Conservation (phyloP, 92 coral and sea anemone species). For the Parazoanthus darwini region DNA sequence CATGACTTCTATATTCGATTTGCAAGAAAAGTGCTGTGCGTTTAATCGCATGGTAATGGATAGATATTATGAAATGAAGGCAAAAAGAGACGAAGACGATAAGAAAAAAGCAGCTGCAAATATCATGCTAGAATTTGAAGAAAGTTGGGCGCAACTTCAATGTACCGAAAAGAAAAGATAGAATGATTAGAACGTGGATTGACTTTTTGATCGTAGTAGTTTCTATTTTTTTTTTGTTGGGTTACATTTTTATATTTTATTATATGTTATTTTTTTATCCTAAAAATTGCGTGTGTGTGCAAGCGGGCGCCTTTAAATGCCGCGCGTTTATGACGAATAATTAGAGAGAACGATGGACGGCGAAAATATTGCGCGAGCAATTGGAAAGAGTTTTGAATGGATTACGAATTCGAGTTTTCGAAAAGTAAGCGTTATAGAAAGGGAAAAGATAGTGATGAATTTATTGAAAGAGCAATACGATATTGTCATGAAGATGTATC, state of each 20-base stretch:
- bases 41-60: constrained; percentile 9
- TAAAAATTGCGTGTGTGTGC: background rate
- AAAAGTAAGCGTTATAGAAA: background rate
- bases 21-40: constrained; percentile 15
- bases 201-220: constrained; percentile 9
- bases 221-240: constrained; percentile 10
- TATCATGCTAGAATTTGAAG: constrained; percentile 5
- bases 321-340: background rate
- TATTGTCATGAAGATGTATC: background rate
- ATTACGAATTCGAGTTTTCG: constrained; percentile 8
- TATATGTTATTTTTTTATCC: background rate
- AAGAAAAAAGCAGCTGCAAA: constrained; percentile 6
- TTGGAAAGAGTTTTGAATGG: background rate
- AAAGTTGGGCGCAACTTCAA: constrained; percentile 14
- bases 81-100: constrained; percentile 9
- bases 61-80: constrained; percentile 11
- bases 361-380: constrained; percentile 1
- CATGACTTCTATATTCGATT: constrained; percentile 7
- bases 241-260: constrained; percentile 9
- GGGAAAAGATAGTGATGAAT: background rate
- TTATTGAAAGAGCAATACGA: background rate
- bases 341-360: background rate
- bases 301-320: background rate
- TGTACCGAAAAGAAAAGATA: constrained; percentile 12
- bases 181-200: constrained; percentile 13